Evolutionary conservation across 2,888 invertebrate species (phyloP).

Genomic region (Heliconius hortense): DNA sequence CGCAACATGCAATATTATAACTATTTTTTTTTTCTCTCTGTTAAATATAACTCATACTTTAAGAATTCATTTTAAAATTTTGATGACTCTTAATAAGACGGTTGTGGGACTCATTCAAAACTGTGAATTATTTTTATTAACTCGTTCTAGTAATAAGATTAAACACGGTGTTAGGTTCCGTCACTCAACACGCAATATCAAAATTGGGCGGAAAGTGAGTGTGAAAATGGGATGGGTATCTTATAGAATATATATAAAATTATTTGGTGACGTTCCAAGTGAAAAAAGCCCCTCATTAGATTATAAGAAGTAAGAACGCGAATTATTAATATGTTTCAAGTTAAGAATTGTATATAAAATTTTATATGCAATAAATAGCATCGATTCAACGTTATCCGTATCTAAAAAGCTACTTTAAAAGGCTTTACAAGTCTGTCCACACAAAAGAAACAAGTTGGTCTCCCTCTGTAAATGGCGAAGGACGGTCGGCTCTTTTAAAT

Average conservation of each 20-base stretch:
- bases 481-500: conserved; percentile 35
- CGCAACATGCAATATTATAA: too few relatives aligned
- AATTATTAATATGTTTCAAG: neutral
- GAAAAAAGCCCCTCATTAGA: neutral
- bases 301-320: neutral
- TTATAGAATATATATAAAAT: too few relatives aligned
- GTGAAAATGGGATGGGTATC: neutral
- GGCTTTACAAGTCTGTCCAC: conserved; percentile 23
- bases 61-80: too few relatives aligned
- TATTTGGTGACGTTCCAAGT: too few relatives aligned
- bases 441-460: conserved; percentile 33
- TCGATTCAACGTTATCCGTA: conserved; percentile 9
- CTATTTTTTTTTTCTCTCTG: too few relatives aligned
- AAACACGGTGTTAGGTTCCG: neutral
- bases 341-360: conserved; percentile 6
- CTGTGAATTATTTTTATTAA: neutral
- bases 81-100: too few relatives aligned
- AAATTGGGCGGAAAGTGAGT: neutral
- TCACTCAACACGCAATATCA: neutral
- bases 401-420: conserved; percentile 24
- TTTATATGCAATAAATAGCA: conserved; percentile 8
- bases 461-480: conserved; percentile 33
- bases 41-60: too few relatives aligned
- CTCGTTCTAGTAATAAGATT: neutral
- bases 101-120: neutral